phyloP scores from a whole-genome alignment of 2,888 invertebrate species.

The Poecilus cupreus region DNA sequence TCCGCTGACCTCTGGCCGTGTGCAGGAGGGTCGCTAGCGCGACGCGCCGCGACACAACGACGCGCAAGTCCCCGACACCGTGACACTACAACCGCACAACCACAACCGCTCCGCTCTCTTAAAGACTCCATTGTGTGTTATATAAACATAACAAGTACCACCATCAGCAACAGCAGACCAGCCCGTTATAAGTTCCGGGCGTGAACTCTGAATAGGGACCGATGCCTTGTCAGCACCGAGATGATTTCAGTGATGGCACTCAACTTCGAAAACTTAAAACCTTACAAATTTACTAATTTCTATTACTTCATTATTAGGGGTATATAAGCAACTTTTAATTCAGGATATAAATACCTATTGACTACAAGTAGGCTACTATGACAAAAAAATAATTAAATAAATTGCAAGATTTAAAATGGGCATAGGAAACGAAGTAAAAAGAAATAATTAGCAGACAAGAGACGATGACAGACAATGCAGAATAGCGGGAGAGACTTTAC shows the following conservation, averaged over 20 bases:
- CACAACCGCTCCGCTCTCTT: neutral
- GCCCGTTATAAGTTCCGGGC: neutral
- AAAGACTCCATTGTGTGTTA: conserved; percentile 53
- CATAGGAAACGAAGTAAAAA: no score
- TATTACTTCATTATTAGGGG: no score
- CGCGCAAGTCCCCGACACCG: conserved; percentile 38
- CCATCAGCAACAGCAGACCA: neutral
- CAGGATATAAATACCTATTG: no score
- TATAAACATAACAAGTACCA: conserved; percentile 41
- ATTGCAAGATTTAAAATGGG: no score
- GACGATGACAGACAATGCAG: no score
- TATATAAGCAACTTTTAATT: no score
- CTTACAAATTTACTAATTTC: no score
- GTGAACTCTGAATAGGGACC: neutral
- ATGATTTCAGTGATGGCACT: neutral
- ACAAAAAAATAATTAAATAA: no score
- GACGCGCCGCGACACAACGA: conserved; percentile 39
- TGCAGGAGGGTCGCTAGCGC: conserved; percentile 26
- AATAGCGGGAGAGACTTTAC: no score
- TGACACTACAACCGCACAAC: neutral
- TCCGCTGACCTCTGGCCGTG: conserved; percentile 46
- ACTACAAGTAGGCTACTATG: no score
- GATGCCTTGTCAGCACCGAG: neutral
- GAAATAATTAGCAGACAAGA: no score
- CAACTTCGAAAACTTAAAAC: no score